phyloP scores from a whole-genome alignment of 2,797 vertebrate species.

The Paratrypauchen microcephalus region DNA sequence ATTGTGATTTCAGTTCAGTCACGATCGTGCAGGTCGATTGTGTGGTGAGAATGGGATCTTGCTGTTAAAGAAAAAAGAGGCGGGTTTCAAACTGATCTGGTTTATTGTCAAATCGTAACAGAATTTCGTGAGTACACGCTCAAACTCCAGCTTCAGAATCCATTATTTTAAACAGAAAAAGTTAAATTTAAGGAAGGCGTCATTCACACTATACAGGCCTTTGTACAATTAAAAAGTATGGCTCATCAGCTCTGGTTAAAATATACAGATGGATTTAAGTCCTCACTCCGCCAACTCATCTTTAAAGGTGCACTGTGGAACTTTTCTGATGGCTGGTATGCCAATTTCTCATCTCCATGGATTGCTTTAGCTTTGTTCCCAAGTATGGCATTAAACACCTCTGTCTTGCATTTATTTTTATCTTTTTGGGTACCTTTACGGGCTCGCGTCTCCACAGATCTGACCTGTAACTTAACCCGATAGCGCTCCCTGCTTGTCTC shows the following conservation, averaged over 20 bases:
- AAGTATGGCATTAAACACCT: neutral
- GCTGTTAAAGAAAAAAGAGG: neutral
- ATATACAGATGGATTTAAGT: slow-evolving; percentile 17
- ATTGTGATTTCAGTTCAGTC: no score
- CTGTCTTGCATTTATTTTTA: neutral
- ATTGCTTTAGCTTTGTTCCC: neutral
- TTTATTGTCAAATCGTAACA: slow-evolving; percentile 67
- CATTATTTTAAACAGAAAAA: slow-evolving; percentile 33
- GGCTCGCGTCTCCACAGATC: no score
- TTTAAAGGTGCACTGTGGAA: neutral
- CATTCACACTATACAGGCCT: slow-evolving; percentile 49
- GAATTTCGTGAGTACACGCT: slow-evolving; percentile 64
- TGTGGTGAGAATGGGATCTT: no score
- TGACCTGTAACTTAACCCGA: no score
- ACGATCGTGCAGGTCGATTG: no score
- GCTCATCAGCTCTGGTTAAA: slow-evolving; percentile 38
- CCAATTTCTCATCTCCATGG: no score
- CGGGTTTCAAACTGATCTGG: slow-evolving; percentile 7
- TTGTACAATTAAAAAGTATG: slow-evolving; percentile 57
- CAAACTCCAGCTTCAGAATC: slow-evolving; percentile 46
- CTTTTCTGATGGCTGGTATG: neutral
- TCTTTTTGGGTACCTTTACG: neutral
- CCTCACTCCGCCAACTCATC: neutral
- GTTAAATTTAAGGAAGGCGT: slow-evolving; percentile 42
- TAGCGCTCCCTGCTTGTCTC: no score